phyloP scores from a whole-genome alignment of 2,113 vertebrate species.

The human (Homo sapiens) region GRCh38 chrX:20728001-20728500 shows the following conservation, averaged over 20 bases:
- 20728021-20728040: conserved; percentile 37
- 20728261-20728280: conserved; percentile 44
- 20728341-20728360: conserved; percentile 3
- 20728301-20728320: conserved; percentile 18
- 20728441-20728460: conserved; percentile 42
- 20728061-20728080: not conserved
- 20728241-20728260: conserved; percentile 53
- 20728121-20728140: not conserved
- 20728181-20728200: conserved; percentile 43
- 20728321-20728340: conserved; percentile 55
- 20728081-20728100: conserved; percentile 3
- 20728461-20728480: conserved; percentile 32
- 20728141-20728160: conserved; percentile 32
- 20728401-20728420: conserved; percentile 32
- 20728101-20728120: conserved; percentile 34
- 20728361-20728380: conserved; percentile 31
- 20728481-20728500: conserved; percentile 38
- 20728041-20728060: conserved; percentile 56
- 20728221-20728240: conserved; percentile 49
- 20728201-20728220: conserved; percentile 55
- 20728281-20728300: conserved; percentile 46
- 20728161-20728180: conserved; percentile 34
- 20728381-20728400: conserved; percentile 35
- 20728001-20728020: not conserved
- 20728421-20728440: conserved; percentile 40